Evolutionary conservation across 2,113 vertebrate species (phyloP), one percentile per base, ranked within the genome.

Genomic region (Lepus timidus): DNA sequence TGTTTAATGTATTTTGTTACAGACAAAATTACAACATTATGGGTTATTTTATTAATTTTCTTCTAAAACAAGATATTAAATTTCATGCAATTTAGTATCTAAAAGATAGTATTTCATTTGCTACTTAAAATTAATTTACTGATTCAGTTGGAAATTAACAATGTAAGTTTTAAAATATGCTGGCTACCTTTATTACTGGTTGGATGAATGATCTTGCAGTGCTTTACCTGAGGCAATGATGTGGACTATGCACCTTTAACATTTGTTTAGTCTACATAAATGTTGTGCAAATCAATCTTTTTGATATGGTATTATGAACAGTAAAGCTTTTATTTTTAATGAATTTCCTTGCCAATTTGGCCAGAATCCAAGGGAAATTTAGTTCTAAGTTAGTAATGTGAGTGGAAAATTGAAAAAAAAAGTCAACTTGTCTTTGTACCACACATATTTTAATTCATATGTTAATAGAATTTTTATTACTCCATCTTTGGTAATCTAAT

Each of bases 241-340:
- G 90, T 79, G 96, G 71, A 61, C 85, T 97, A 90, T 96, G 31
- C 12, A 94, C 61, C 94, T 94, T 93, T 97, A 97, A 96, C 70
- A 92, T 97, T 97, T 97, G 90, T 96, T 98, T 97, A 97, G 94
- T 87, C 90, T 97, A 95, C 6, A 44, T 95, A 97, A 97, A 68
- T 96, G 76, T 93, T 98, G 92, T 79, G 10, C 33, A 97, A 98
- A 98, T 98, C 94, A 95, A 96, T 96, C 97, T 98, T 97, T 75
- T 96, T 97, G 84, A 78, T 96, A 88, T 82, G 83, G 65, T 95
- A 97, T 97, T 96, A 96, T 97, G 87, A 94, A 65, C 87, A 97
- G 73, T 91, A 70, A 96, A 71, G 49, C 93, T 98, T 96, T 96
- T 97, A 88, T 93, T 93, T 97, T 95, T 97, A 96, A 94, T 71